Percentiles rank a stretch among this genome's conserved stretches.
Evolutionary conservation across 2,797 vertebrate genomes (phyloP).

Genomic region (Naso thynnoides): DNA sequence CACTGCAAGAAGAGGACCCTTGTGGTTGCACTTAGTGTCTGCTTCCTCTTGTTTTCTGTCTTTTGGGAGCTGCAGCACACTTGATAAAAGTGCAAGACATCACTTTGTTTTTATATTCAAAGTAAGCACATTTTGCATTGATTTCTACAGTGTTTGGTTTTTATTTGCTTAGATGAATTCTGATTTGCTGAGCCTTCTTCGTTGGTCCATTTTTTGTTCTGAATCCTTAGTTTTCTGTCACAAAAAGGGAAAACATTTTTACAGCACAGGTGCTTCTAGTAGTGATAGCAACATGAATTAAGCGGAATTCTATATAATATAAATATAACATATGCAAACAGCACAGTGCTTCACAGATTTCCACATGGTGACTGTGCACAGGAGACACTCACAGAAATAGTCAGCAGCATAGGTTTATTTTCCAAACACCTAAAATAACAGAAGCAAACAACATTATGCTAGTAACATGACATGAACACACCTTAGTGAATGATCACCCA

Average conservation of each 20-base stretch:
- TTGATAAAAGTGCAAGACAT: conserved; percentile 21
- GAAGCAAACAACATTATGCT: neutral
- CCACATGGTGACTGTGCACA: neutral
- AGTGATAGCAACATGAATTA: too few species aligned
- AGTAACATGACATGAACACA: neutral
- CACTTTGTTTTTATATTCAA: conserved; percentile 30
- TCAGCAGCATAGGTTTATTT: neutral
- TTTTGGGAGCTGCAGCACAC: conserved; percentile 32
- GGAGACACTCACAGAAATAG: neutral
- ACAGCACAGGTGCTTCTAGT: neutral
- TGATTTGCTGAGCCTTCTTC: neutral
- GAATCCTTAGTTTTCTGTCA: neutral
- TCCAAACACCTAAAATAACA: neutral
- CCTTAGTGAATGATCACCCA: neutral
- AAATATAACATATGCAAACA: neutral
- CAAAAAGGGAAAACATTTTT: neutral
- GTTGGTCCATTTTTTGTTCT: neutral
- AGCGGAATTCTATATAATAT: too few species aligned
- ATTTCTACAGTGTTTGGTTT: neutral
- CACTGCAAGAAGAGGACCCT: conserved; percentile 23
- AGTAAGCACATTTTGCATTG: conserved; percentile 22
- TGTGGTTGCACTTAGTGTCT: conserved; percentile 31
- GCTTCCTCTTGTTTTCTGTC: conserved; percentile 31
- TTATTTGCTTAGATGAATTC: neutral
- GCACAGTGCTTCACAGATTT: neutral